Evolutionary conservation across 2,113 vertebrate genomes (phyloP).

Genomic region (Lamprologus speciosus): DNA sequence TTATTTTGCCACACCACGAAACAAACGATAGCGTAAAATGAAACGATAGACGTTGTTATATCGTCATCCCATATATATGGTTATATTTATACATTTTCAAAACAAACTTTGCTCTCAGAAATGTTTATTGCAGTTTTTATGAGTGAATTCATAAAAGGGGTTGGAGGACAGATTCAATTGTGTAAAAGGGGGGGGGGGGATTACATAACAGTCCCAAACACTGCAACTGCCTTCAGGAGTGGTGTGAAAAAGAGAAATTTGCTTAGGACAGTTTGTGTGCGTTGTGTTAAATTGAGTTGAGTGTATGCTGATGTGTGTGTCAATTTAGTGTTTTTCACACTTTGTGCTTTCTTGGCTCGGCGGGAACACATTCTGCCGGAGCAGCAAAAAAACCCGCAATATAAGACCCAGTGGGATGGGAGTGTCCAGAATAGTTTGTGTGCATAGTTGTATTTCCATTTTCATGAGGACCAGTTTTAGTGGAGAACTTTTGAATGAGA

Average conservation of each 20-base stretch:
- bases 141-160: background rate
- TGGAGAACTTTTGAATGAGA: background rate
- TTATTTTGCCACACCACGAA: background rate
- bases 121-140: background rate
- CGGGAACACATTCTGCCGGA: background rate
- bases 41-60: background rate
- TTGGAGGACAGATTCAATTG: background rate
- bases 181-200: background rate
- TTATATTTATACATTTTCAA: background rate
- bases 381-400: background rate
- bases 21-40: background rate
- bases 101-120: background rate
- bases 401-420: constrained; percentile 5
- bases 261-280: background rate
- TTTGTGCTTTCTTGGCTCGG: background rate
- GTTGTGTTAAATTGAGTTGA: background rate
- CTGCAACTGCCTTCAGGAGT: background rate
- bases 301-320: background rate
- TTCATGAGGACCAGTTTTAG: background rate
- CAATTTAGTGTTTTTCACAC: background rate
- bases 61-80: background rate
- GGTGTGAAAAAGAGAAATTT: background rate
- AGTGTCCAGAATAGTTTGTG: background rate
- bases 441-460: background rate
- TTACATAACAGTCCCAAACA: background rate